These are phyloP conservation scores for Etheostoma spectabile DNA, from an alignment of 2,113 vertebrate species.

Conservation along the genomic window DNA sequence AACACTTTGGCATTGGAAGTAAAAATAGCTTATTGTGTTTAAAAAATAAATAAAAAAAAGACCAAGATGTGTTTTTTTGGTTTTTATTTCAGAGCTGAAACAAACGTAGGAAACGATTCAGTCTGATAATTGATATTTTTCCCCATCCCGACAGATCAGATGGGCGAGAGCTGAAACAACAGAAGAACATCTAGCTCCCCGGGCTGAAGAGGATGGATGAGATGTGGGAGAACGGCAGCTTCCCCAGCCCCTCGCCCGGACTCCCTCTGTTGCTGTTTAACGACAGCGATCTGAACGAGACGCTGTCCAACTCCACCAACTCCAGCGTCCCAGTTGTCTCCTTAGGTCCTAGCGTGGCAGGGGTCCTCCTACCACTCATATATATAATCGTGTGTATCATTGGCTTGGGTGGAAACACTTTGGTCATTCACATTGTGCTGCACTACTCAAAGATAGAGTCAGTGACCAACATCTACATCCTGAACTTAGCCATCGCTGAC, in stretches of 20 bases:
- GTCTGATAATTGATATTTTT: not conserved
- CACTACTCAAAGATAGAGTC: conserved; percentile 95
- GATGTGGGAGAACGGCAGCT: conserved; percentile 72
- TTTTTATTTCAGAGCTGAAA: not conserved
- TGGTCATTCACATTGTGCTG: conserved; percentile 95
- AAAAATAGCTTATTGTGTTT: not conserved
- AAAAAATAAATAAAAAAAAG: too few species aligned
- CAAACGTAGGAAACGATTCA: not conserved
- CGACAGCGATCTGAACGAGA: conserved; percentile 58
- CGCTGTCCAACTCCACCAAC: conserved; percentile 49
- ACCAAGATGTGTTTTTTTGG: not conserved
- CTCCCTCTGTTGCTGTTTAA: conserved; percentile 65
- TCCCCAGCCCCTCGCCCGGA: conserved; percentile 24
- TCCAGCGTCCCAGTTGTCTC: not conserved
- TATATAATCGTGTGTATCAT: conserved; percentile 91
- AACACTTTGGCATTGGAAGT: not conserved
- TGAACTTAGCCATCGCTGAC: conserved; percentile 93
- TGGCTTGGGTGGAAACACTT: conserved; percentile 91
- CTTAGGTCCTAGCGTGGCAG: conserved; percentile 76
- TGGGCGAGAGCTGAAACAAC: conserved; percentile 62
- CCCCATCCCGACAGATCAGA: conserved; percentile 59
- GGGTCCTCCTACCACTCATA: conserved; percentile 88
- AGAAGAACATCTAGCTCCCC: conserved; percentile 39
- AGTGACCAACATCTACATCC: conserved; percentile 97
- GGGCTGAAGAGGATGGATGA: conserved; percentile 51